Conservation (phyloP, 2,113 vertebrate species). For the Petrocephalus microphthalmus region DNA sequence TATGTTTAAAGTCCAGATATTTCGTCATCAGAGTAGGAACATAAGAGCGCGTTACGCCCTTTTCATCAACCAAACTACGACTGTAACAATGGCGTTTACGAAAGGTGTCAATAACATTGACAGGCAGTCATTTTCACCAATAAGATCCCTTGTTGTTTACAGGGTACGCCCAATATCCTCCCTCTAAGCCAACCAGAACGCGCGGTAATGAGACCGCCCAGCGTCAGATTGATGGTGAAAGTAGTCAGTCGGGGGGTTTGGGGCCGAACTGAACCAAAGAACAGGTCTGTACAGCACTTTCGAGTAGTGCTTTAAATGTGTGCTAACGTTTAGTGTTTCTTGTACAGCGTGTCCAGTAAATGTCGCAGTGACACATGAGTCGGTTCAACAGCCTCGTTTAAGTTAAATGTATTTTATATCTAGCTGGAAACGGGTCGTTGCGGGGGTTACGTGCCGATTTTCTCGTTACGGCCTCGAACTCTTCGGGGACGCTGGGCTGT, state of each 20-base stretch:
- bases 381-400: not conserved
- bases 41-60: not conserved
- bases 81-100: not conserved
- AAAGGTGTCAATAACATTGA: not conserved
- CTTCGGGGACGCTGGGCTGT: not conserved
- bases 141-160: not conserved
- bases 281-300: slow-evolving; percentile 6
- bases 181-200: not conserved
- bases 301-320: not conserved
- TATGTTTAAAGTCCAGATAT: not conserved
- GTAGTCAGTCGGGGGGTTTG: slow-evolving; percentile 5
- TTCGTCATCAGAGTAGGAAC: not conserved
- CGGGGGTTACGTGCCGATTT: not conserved
- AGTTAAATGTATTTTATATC: not conserved
- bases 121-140: not conserved
- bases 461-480: not conserved
- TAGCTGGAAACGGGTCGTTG: not conserved
- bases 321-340: not conserved
- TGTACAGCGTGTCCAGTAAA: not conserved
- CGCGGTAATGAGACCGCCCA: not conserved
- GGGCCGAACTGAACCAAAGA: not conserved
- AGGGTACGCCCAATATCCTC: not conserved
- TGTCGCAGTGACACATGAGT: not conserved
- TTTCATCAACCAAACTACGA: slow-evolving; percentile 1
- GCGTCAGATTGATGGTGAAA: slow-evolving; percentile 12